Evolutionary conservation across 2,113 vertebrate genomes (phyloP).

Genomic region (Lutjanus erythropterus): DNA sequence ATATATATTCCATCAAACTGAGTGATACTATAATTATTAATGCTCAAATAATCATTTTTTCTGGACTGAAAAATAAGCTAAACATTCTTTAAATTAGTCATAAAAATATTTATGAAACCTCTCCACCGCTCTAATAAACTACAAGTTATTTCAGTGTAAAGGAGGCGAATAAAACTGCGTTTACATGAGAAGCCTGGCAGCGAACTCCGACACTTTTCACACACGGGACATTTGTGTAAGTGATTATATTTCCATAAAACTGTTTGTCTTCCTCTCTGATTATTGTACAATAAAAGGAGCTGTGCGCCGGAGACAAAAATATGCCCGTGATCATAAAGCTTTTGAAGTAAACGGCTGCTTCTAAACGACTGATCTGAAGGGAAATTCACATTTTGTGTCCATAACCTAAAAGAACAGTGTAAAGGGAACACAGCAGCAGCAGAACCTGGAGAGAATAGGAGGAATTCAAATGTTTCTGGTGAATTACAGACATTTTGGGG

Average conservation of each 20-base stretch:
- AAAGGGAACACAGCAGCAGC: background rate
- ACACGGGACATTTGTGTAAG: conserved; percentile 33
- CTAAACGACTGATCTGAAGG: conserved; percentile 16
- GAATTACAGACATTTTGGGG: background rate
- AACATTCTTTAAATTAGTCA: too few species aligned
- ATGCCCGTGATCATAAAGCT: conserved; percentile 14
- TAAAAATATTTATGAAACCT: too few species aligned
- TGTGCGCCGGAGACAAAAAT: conserved; percentile 28
- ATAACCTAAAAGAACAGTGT: background rate
- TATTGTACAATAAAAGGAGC: conserved; percentile 28
- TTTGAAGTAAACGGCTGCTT: background rate
- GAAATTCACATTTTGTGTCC: conserved; percentile 7
- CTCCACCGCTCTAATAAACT: background rate
- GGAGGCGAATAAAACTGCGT: conserved; percentile 10
- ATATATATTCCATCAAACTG: background rate
- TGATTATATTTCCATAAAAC: conserved; percentile 55
- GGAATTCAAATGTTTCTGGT: background rate
- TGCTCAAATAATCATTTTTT: too few species aligned
- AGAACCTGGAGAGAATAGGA: rapidly evolving
- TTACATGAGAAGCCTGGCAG: conserved; percentile 15
- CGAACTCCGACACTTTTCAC: background rate
- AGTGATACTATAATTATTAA: background rate
- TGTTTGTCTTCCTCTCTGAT: conserved; percentile 50
- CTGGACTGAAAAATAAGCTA: too few species aligned
- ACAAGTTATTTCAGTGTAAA: background rate